Evolutionary conservation across 2,113 vertebrate genomes (phyloP).

Genomic region (Paracanthobrama guichenoti): DNA sequence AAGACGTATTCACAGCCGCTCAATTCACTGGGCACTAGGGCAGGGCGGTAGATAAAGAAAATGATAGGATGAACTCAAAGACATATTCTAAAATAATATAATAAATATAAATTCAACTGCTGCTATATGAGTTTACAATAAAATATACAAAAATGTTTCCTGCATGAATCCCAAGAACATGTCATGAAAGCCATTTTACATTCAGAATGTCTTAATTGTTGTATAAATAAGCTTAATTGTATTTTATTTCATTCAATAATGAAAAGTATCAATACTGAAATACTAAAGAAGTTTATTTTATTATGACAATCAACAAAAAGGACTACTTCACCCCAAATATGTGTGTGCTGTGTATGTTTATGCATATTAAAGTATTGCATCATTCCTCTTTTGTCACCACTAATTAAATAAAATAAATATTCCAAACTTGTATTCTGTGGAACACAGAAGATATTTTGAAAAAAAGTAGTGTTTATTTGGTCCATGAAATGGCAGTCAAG

Average conservation of each 20-base stretch:
- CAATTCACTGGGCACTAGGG: not conserved
- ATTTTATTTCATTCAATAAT: not conserved
- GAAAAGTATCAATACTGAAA: not conserved
- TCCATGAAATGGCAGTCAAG: not conserved
- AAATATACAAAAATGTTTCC: not conserved
- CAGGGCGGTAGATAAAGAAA: not conserved
- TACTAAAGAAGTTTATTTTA: not conserved
- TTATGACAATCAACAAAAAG: not conserved
- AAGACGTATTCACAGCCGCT: not conserved
- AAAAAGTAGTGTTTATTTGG: not conserved
- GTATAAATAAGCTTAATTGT: not conserved
- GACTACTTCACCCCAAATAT: not conserved
- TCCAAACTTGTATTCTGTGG: too few relatives aligned
- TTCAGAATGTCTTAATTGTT: not conserved
- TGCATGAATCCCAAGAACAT: not conserved
- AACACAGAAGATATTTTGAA: too few relatives aligned
- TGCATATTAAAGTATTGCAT: not conserved
- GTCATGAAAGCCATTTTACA: not conserved
- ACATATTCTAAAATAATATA: not conserved
- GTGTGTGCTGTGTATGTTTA: not conserved
- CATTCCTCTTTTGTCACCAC: too few relatives aligned
- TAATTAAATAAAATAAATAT: too few relatives aligned
- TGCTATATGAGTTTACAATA: not conserved
- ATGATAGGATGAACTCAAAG: not conserved
- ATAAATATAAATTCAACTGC: not conserved